Base-by-base conservation (phyloP, 2,113 vertebrate species). In the Lagopus muta region DNA sequence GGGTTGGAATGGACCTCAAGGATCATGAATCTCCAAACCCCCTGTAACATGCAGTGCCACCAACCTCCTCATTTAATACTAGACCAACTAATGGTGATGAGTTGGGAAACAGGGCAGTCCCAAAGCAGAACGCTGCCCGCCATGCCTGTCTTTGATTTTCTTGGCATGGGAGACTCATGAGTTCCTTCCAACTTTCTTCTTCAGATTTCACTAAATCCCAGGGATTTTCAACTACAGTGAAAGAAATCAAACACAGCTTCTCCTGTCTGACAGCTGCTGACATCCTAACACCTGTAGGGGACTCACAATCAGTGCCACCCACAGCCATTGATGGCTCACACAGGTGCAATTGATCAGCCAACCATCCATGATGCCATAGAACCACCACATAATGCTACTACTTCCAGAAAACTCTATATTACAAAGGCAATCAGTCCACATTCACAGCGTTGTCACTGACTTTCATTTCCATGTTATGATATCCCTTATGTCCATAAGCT, bases 391-490 rank as follows among this genome's bases (percentile, higher is more conserved):
- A 24, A 25, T 55, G 67, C 82, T 85, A 64, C 20, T 52, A 4
- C 38, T 28, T 92, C 52, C 57, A 91, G 83, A 89, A 91, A 85
- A 92, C 55, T 47, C 71, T 80, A 12, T 92, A 88, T 86, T 57
- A 88, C 7, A 81, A 45, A 55, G 66, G 38, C 0, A 1, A 77
- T 93, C 78, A 32, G 22, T 92, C 47, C 52, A 10, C 52, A 52
- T 57, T 90, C 54, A 4, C 2, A 3, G 65, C 57, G 28, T 83
- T 67, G 52, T 14, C 61, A 42, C 82, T 89, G 89, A 95, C 75
- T 88, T 96, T 89, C 88, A 78, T 90, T 91, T 91, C 86, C 82
- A 19, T 75, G 75, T 86, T 88, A 77, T 71, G 87, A 67, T 95
- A 25, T 48, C 88, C 94, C 72, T 43, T 61, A 86, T 86, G 92